Conservation (phyloP, 2,797 vertebrate genomes). For the Sardinella longiceps region DNA sequence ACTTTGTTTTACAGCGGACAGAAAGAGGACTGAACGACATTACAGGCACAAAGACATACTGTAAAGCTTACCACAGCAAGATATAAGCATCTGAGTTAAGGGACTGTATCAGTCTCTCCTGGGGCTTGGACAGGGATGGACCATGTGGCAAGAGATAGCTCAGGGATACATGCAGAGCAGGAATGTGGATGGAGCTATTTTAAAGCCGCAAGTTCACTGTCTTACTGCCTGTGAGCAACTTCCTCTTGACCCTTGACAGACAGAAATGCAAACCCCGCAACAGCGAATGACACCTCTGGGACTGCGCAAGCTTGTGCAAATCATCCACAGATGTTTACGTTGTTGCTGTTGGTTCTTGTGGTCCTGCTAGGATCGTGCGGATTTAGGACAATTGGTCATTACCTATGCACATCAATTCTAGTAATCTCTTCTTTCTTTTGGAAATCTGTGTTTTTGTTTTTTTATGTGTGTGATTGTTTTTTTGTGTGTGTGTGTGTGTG, state of each 20-base stretch:
- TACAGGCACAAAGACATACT: neutral
- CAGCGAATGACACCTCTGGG: neutral
- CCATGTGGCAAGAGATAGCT: neutral
- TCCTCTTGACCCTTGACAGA: neutral
- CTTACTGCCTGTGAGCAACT: constrained; percentile 31
- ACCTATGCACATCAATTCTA: neutral
- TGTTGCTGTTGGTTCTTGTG: neutral
- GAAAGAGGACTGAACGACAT: neutral
- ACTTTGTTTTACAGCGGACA: neutral
- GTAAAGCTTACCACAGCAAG: neutral
- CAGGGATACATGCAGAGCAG: constrained; percentile 39
- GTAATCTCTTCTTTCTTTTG: neutral
- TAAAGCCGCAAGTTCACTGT: constrained; percentile 18
- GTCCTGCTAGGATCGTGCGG: neutral
- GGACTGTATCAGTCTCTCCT: neutral
- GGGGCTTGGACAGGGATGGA: neutral
- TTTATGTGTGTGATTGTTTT: constrained; percentile 4
- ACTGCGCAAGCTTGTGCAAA: neutral
- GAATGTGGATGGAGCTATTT: constrained; percentile 49
- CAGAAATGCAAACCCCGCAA: neutral
- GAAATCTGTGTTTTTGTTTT: neutral
- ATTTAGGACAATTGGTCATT: neutral
- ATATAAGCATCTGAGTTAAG: neutral
- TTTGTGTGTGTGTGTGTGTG: constrained; percentile 1
- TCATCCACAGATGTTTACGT: neutral